Evolutionary conservation across 53 echinoderm and acorn worm species (phyloP), one percentile per base, ranked within the genome.

Genomic region (Holothuria scabra): DNA sequence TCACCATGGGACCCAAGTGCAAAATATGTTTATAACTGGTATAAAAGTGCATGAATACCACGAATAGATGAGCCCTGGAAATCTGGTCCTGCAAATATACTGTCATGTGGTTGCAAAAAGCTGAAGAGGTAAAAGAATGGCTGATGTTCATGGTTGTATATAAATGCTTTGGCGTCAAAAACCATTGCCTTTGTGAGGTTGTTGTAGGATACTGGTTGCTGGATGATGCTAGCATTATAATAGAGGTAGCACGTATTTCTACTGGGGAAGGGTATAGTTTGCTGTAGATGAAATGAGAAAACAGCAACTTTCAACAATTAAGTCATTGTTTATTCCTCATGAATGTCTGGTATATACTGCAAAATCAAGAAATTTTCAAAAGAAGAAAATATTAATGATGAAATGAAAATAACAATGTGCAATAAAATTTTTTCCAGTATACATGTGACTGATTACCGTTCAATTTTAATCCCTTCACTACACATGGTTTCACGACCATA

Each of bases 91-190:
- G 90, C 74, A 49, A 96, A 91, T 85, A 96, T 59, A 18, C 90
- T 88, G 33, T 88, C 76, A 57, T 96, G 96, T 12, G 90, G 76
- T 14, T 93, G 93, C 1, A 90, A 78, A 28, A 96, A 90, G 20
- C 91, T 89, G 68, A 96, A 87, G 76, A 91, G 87, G 70, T 90
- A 89, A 82, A 96, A 93, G 87, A 96, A 96, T 0, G 96, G 96
- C 29, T 92, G n/a, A 21, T 93, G 68, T 56, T 81, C 66, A 75
- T 93, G 85, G 60, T 93, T 65, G 65, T 93, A 85, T 22, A 96
- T 87, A 62, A 96, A 96, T 24, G 90, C 84, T 71, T 92, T 92
- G 46, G 96, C 88, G 46, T 96, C 96, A 2, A 80, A 81, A 0
- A 92, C 82, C 33, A 96, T 65, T 14, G 92, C 79, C 41, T 85